phyloP scores from a whole-genome alignment of 2,888 invertebrate genomes.

The Apotomis capreana region DNA sequence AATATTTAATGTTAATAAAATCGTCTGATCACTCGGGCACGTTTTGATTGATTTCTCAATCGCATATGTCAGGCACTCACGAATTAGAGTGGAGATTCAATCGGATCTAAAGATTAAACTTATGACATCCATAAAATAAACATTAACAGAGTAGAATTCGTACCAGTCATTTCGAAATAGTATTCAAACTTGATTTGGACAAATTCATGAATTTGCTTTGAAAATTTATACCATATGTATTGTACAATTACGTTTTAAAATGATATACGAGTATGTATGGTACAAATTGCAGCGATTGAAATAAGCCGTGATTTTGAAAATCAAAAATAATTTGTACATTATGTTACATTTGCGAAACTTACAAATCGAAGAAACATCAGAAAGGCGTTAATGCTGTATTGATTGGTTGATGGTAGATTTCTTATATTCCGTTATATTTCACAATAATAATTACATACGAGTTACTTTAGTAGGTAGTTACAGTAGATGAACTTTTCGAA shows the following conservation, averaged over 20 bases:
- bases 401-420: too few species aligned
- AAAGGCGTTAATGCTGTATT: too few species aligned
- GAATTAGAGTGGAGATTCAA: slow-evolving; percentile 57
- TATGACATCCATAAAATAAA: slow-evolving; percentile 49
- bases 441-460: too few species aligned
- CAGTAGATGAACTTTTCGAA: too few species aligned
- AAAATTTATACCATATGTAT: background rate
- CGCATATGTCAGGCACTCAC: slow-evolving; percentile 55
- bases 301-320: background rate
- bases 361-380: background rate
- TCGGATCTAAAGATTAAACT: slow-evolving; percentile 32
- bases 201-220: slow-evolving; percentile 1
- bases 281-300: background rate
- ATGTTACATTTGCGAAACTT: background rate
- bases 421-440: too few species aligned
- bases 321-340: background rate
- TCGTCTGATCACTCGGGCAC: slow-evolving; percentile 23
- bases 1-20: slow-evolving; percentile 11
- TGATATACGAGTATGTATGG: background rate
- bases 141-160: slow-evolving; percentile 14
- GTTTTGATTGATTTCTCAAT: slow-evolving; percentile 58
- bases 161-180: slow-evolving; percentile 24
- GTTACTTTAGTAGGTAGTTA: too few species aligned
- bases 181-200: background rate
- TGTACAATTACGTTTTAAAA: background rate